Conservation (phyloP, 2,888 invertebrate genomes). For the Ctena decussata region DNA sequence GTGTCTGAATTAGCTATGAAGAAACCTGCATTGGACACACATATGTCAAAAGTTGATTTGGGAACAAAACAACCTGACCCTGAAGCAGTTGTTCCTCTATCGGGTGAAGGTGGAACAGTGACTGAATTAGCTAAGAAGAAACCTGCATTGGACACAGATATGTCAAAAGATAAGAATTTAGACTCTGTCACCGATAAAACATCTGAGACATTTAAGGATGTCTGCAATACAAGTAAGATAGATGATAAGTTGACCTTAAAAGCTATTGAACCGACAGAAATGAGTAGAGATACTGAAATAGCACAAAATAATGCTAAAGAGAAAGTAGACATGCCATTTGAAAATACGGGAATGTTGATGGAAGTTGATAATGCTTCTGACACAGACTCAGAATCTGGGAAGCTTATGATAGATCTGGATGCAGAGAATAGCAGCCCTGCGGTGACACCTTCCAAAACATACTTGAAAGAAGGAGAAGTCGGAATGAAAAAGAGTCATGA, state of each 20-base stretch:
- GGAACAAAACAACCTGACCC: background rate
- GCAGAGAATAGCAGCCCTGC: background rate
- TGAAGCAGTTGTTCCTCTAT: background rate
- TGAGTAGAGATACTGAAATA: background rate
- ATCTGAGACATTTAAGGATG: too few species aligned
- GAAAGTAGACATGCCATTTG: background rate
- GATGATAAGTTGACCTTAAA: too few species aligned
- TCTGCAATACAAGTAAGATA: too few species aligned
- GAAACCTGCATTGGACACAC: background rate
- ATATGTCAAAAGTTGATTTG: background rate
- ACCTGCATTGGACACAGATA: too few species aligned
- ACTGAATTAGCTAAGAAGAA: too few species aligned
- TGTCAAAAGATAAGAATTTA: too few species aligned
- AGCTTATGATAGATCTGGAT: constrained; percentile 53
- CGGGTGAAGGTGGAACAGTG: too few species aligned
- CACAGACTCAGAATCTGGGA: constrained; percentile 46
- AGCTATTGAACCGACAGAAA: background rate
- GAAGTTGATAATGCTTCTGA: constrained; percentile 8
- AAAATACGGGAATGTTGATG: background rate
- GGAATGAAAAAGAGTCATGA: background rate
- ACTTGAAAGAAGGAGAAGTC: background rate
- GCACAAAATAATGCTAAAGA: background rate
- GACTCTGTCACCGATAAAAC: too few species aligned
- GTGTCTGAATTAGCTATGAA: too few species aligned
- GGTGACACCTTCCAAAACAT: background rate